Evolutionary conservation across 2,888 invertebrate genomes (phyloP), one percentile per base, ranked within the genome.

Genomic region (Entomobrya multifasciata): DNA sequence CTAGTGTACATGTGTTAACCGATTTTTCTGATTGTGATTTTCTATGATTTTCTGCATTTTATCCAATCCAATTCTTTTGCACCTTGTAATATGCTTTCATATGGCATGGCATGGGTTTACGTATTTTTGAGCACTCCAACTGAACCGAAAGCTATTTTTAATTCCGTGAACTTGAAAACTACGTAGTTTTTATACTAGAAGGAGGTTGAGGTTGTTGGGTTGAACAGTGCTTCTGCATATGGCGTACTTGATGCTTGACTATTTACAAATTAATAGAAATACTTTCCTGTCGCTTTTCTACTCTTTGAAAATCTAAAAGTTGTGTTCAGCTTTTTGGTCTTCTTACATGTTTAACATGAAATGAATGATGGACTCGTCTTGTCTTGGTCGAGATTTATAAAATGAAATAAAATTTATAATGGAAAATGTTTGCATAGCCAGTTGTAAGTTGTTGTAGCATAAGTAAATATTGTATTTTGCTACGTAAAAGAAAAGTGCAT

Each of bases 111-210:
- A 17, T 20, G 10, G n/a, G 5, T 47, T 22, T n/a, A 25, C 25
- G 49, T 30, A 49, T 30, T 79, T 62, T 22, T 36, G 36, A 36
- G 65, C 49, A 62, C 65, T 79, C 79, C 74, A 74, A 55, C 49
- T 80, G 67, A 67, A 67, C 52, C 67, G 78, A 85, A 72, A 85
- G 78, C 79, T 85, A 85, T 85, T 85, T 85, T 85, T 85, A 79
- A 85, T 85, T 85, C 85, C 85, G 72, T 85, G 85, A 85, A 85
- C 85, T 85, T 85, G 85, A 79, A 41, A 13, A 30, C 44, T 67
- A 27, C 44, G 49, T 44, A 47, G 57, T 20, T 47, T 27, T 52
- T 60, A 72, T 30, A 79, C 36, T 78, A n/a, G 25, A 84, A 85
- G 36, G 85, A 79, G 85, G 85, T 79, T 85, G 85, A 85, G 85